Base-by-base conservation (phyloP, 2,113 vertebrate species). In the Megaceryle maxima region DNA sequence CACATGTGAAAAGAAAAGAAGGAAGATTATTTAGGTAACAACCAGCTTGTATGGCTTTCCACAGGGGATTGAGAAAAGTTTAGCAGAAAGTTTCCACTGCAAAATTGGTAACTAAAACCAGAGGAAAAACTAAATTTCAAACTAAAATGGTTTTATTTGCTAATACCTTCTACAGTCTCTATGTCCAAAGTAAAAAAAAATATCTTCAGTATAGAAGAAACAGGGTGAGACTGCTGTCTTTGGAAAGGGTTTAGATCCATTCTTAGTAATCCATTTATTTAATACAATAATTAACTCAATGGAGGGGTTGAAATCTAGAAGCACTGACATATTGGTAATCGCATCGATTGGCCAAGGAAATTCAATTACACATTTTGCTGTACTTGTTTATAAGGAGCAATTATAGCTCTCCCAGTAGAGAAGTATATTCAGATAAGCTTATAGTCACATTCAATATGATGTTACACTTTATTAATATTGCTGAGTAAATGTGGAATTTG, bases 1-100 rank as follows among this genome's bases (percentile, higher is more conserved):
- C 0, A 6, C 18, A 1, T 21, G 22, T 66, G 2, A 14, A 22
- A 70, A 59, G 39, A 9, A 37, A 41, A 46, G 18, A 16, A 25
- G 37, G 35, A 76, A 11, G 46, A 5, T 46, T 70, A 0, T 70
- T 48, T 56, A 9, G 33, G 8, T 83, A 33, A 37, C 11, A 16
- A 19, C 9, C 33, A 55, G 7, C n/a, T 37, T 57, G 14, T 17
- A 11, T 35, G 33, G 3, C 41, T 87, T 62, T 17, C 10, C 18
- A 3, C 7, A 50, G 31, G n/a, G 14, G 26, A 20, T 39, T 39
- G 48, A 39, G 43, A n/a, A 55, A 48, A 81, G 29, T 14, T 25
- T 15, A 13, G 13, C 31, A 21, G 44, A 57, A 74, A 37, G 56
- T 13, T 50, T 33, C 21, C 57, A 33, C 41, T 76, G 33, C 35